Percentiles rank a stretch among this genome's conserved stretches.
Conservation (phyloP, 1,140 invertebrate genomes). For the Dendrolimus kikuchii region DNA sequence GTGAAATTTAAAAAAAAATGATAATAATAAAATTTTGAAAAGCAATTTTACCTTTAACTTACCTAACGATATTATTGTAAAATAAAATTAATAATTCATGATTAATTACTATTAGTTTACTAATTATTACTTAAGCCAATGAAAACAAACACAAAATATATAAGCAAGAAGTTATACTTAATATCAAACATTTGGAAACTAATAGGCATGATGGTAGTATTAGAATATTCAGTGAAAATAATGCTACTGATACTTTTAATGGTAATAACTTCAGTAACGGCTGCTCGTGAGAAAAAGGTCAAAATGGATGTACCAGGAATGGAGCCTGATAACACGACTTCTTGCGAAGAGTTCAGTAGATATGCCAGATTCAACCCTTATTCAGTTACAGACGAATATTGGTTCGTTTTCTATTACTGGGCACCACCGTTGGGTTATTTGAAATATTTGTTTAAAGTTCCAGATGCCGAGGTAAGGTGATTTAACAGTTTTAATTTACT, state of each 20-base stretch:
- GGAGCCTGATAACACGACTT: constrained; percentile 21
- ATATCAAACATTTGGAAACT: no score
- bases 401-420: constrained; percentile 49
- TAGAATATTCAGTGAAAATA: no score
- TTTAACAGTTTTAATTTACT: neutral
- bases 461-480: constrained; percentile 16
- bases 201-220: no score
- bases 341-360: constrained; percentile 35
- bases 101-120: no score
- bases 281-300: constrained; percentile 10
- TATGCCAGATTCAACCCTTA: constrained; percentile 43
- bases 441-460: constrained; percentile 15
- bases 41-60: no score
- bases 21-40: no score
- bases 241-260: neutral
- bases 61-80: no score
- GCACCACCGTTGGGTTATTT: constrained; percentile 11
- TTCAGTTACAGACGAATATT: constrained; percentile 28
- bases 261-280: neutral
- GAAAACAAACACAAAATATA: no score
- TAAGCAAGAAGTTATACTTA: no score
- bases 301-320: constrained; percentile 6
- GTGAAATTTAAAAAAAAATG: no score
- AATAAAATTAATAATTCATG: no score
- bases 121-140: no score